Base-by-base conservation (phyloP, 2,888 invertebrate species). In the Dione vanillae region DNA sequence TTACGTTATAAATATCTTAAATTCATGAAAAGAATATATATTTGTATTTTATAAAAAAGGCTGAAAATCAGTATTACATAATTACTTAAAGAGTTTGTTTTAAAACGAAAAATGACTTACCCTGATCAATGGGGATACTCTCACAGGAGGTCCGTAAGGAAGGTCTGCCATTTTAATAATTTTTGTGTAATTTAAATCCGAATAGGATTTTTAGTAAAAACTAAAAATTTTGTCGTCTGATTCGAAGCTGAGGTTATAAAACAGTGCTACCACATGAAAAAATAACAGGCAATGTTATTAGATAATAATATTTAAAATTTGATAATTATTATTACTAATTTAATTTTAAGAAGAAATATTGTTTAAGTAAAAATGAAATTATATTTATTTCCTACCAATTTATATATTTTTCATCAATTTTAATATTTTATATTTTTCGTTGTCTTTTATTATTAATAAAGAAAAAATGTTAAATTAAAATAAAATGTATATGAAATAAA, bases 51-150 rank as follows among this genome's bases (percentile, higher is more conserved):
- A 68, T 64, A 74, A 73, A 69, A 20, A 43, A 79, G 78, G 74
- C 77, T 73, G 58, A 75, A 77, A 82, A 81, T 83, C 75, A 77
- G 75, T 81, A 81, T 88, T 90, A 89, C 88, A 88, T 90, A 87
- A 87, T 84, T 75, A 72, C 49, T 11, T 43, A 51, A 54, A 54
- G 69, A 35, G n/a, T 49, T 52, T 27, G 5, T 56, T 56, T 56
- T 56, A 59, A 58, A 47, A 40, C 1, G 64, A 71, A 70, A 56
- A 64, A 70, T 76, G 79, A 85, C 80, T 92, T 94, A 96, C 96
- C 94, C 96, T 96, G 84, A 97, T 97, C 69, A 97, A 89, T 65
- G 97, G 97, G 65, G 97, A 97, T 77, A 97, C 97, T 83, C 95
- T 94, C 75, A 97, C 95, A 78, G 97, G 96, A 80, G 96, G 94